A percentile compares a stretch with the other conserved stretches of the same genome.
phyloP scores from a whole-genome alignment of 2,888 invertebrate species.

The Petrolisthes manimaculis region DNA sequence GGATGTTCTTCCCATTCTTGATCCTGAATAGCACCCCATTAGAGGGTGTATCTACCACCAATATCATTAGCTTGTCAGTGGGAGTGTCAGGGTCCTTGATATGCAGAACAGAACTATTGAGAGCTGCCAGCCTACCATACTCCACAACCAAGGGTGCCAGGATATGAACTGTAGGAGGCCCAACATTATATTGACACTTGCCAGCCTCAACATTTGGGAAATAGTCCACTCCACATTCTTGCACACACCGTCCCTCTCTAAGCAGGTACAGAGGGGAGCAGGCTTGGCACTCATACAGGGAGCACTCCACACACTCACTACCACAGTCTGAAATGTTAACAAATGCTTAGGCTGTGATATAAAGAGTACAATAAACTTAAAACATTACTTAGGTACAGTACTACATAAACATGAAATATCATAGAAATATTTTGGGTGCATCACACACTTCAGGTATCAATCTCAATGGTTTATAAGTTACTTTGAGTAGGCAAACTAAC shows the following conservation, averaged over 20 bases:
- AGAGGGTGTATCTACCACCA: constrained; percentile 49
- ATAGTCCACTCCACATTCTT: constrained; percentile 55
- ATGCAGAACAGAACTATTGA: constrained; percentile 56
- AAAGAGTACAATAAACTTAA: not conserved
- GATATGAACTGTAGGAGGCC: constrained; percentile 41
- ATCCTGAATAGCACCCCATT: constrained; percentile 50
- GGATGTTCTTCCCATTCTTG: constrained; percentile 21
- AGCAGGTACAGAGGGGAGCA: constrained; percentile 48
- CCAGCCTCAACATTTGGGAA: constrained; percentile 33
- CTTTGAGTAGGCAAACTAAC: no score
- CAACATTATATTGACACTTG: constrained; percentile 52
- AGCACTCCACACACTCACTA: constrained; percentile 50
- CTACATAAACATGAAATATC: no score
- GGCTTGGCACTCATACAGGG: constrained; percentile 57
- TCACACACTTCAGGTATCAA: no score
- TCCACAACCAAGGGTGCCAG: constrained; percentile 48
- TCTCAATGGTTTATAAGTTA: no score
- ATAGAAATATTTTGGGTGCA: no score
- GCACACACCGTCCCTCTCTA: constrained; percentile 59
- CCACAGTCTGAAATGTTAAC: constrained; percentile 55
- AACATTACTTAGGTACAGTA: not conserved
- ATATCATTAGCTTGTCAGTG: constrained; percentile 29
- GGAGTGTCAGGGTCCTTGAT: constrained; percentile 58
- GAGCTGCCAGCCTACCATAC: constrained; percentile 35
- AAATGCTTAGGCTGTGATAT: not conserved